phyloP scores from a whole-genome alignment of 2,888 invertebrate species.

The Acanthosoma haemorrhoidale region DNA sequence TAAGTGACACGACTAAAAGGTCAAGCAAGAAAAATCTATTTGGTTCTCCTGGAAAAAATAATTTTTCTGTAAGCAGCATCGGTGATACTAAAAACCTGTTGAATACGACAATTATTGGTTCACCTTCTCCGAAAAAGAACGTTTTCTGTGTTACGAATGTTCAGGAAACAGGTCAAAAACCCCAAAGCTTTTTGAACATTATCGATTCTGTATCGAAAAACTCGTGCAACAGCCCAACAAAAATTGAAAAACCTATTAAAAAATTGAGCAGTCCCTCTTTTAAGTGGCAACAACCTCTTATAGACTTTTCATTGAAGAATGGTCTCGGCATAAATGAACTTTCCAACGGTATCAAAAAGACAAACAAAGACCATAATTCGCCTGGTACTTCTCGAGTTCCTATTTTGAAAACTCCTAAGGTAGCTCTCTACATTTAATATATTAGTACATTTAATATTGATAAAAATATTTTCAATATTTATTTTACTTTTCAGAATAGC shows the following conservation, averaged over 20 bases:
- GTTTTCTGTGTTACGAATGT: constrained; percentile 7
- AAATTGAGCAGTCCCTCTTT: constrained; percentile 2
- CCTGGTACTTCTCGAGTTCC: too few relatives aligned
- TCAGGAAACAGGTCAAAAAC: not conserved
- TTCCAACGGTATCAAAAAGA: too few relatives aligned
- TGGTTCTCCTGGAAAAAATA: not conserved
- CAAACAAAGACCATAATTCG: too few relatives aligned
- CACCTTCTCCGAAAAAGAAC: constrained; percentile 8
- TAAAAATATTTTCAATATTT: too few relatives aligned
- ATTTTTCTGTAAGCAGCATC: not conserved
- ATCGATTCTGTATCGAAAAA: not conserved
- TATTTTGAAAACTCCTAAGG: too few relatives aligned
- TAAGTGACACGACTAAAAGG: not conserved
- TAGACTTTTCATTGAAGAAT: not conserved
- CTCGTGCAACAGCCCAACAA: not conserved
- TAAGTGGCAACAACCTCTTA: constrained; percentile 14
- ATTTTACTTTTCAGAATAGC: not conserved
- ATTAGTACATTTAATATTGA: too few relatives aligned
- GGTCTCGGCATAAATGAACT: too few relatives aligned
- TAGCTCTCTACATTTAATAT: too few relatives aligned
- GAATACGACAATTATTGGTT: not conserved
- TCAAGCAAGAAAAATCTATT: not conserved
- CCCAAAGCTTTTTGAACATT: constrained; percentile 14
- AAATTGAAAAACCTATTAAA: not conserved
- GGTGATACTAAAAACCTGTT: not conserved